Percentiles rank a stretch among this genome's conserved stretches.
Conservation (phyloP, 2,797 vertebrate species). For the Nasua narica region DNA sequence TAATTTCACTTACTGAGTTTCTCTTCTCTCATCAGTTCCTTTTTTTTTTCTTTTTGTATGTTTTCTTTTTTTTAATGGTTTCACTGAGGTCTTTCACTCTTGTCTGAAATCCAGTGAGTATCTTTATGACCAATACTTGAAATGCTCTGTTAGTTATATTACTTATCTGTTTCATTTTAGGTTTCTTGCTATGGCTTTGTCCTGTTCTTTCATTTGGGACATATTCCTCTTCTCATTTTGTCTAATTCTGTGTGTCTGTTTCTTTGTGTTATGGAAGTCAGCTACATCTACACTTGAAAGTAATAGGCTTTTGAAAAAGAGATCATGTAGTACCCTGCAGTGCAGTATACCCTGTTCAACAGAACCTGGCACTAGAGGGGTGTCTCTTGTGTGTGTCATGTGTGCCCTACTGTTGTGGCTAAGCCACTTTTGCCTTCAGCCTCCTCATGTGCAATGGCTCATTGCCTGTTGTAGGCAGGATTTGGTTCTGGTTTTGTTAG, state of each 20-base stretch:
- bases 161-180: neutral
- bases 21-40: neutral
- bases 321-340: neutral
- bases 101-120: neutral
- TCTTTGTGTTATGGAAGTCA: neutral
- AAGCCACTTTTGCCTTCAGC: neutral
- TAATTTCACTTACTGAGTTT: neutral
- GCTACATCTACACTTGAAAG: neutral
- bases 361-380: neutral
- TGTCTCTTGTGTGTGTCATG: neutral
- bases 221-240: neutral
- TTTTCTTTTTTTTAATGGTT: neutral
- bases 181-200: neutral
- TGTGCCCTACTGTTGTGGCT: neutral
- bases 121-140: neutral
- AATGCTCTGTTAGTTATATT: neutral
- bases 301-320: neutral
- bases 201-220: neutral
- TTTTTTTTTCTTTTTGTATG: neutral
- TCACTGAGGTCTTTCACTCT: neutral
- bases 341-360: neutral
- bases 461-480: neutral
- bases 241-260: neutral
- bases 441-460: neutral
- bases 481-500: neutral